phyloP scores from a whole-genome alignment of 2,888 invertebrate species.

The Zygaena filipendulae region DNA sequence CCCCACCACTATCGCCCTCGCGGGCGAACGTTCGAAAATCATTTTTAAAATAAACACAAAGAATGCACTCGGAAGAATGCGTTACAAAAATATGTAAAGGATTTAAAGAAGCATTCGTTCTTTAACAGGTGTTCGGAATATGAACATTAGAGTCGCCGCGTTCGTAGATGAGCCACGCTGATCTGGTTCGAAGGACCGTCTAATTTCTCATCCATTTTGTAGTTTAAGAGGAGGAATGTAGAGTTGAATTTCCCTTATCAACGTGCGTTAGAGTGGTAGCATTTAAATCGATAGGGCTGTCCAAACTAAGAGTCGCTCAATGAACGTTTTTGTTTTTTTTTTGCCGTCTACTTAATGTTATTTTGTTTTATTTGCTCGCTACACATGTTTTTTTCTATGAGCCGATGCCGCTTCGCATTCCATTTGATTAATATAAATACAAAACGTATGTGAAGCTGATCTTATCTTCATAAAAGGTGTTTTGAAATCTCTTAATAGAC shows the following conservation, averaged over 20 bases:
- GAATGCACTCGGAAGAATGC: conserved; percentile 47
- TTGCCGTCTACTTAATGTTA: conserved; percentile 51
- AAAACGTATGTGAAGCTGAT: conserved; percentile 31
- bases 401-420: conserved; percentile 41
- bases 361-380: conserved; percentile 58
- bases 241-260: conserved; percentile 18
- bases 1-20: conserved; percentile 18
- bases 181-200: too few relatives aligned
- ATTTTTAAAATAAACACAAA: conserved; percentile 35
- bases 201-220: too few relatives aligned
- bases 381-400: conserved; percentile 46
- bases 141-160: conserved; percentile 26
- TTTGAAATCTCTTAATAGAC: conserved; percentile 52
- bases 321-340: conserved; percentile 38
- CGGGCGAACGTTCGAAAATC: conserved; percentile 20
- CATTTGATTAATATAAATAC: conserved; percentile 56
- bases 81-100: conserved; percentile 57
- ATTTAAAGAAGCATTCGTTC: conserved; percentile 36
- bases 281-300: conserved; percentile 18
- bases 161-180: conserved; percentile 13
- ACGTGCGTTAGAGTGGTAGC: too few relatives aligned
- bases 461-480: conserved; percentile 54
- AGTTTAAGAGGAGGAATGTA: conserved; percentile 4
- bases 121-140: conserved; percentile 61
- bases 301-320: conserved; percentile 42